Conservation (phyloP, 2,797 vertebrate genomes). For the Arctocebus calabarensis region DNA sequence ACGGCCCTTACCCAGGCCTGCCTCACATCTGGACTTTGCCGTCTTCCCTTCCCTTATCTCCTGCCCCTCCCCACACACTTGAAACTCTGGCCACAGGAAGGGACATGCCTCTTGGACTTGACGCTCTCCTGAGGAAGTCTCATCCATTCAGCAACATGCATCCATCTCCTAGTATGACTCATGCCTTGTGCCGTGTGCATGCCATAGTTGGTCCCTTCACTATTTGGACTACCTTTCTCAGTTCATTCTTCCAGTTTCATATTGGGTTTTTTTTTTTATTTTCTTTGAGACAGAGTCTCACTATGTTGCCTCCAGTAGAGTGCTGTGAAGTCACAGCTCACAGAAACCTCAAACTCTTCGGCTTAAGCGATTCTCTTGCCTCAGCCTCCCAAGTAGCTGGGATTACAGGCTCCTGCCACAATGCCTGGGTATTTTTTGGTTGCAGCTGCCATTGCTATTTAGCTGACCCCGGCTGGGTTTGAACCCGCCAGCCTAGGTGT, state of each 20-base stretch:
- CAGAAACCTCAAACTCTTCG: no score
- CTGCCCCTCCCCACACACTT: not conserved
- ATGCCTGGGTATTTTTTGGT: no score
- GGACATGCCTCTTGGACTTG: not conserved
- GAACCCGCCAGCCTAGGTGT: no score
- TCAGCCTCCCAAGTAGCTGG: no score
- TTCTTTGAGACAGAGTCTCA: no score
- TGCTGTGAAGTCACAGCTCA: no score
- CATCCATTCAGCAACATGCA: not conserved
- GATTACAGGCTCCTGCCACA: no score
- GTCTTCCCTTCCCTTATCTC: not conserved
- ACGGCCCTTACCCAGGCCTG: not conserved
- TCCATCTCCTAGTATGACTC: not conserved
- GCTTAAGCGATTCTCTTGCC: no score
- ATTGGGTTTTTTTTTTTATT: no score
- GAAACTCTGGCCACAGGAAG: not conserved
- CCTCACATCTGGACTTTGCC: not conserved
- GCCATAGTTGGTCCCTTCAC: not conserved
- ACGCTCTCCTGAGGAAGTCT: not conserved
- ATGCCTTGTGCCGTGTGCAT: not conserved
- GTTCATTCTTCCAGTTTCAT: not conserved
- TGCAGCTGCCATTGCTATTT: no score
- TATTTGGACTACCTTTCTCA: not conserved
- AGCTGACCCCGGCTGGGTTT: no score
- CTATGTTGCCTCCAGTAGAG: no score